Base-by-base conservation (phyloP, 2,113 vertebrate genomes). In the Tachuris rubrigastra region DNA sequence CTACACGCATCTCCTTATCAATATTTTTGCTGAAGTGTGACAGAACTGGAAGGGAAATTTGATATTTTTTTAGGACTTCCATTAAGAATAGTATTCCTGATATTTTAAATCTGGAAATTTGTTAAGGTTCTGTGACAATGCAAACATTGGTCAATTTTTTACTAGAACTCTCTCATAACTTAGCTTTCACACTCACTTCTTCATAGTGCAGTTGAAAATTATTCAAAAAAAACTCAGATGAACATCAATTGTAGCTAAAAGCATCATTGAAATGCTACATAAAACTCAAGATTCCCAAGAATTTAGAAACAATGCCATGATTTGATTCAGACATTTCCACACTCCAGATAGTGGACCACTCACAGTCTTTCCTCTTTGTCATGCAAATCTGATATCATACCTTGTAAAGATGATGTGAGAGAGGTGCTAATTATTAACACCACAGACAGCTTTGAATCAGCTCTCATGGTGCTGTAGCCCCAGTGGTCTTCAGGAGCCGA, bases 401-500 rank as follows among this genome's bases (percentile, higher is more conserved):
- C 24, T 41, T 4, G 5, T 56, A 22, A 65, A 68, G 30, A 16
- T 83, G 58, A 46, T 83, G 58, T 76, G 49, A 68, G 44, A 44
- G 33, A 86, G 22, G 22, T 80, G 75, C 14, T 75, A 66, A 55
- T 63, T 65, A 37, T 52, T 35, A 85, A 76, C 22, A 12, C 27
- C 0, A 0, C 35, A 41, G 53, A 33, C 58, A 76, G 24, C n/a
- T 89, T 84, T 78, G 65, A 37, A 37, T 11, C 53, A 65, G 37
- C 6, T 65, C 0, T 6, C 0, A 1, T 1, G 20, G 28, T 37
- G 24, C 8, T 68, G 56, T 50, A 24, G 19, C 59, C 42, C 23
- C 77, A 78, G 10, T 23, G n/a, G 42, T 55, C 50, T 87, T 39
- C 39, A 62, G 33, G 14, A 85, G 41, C 15, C 65, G 44, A 9